Base-by-base conservation (phyloP, 2,797 vertebrate species). In the Remorina albescens region DNA sequence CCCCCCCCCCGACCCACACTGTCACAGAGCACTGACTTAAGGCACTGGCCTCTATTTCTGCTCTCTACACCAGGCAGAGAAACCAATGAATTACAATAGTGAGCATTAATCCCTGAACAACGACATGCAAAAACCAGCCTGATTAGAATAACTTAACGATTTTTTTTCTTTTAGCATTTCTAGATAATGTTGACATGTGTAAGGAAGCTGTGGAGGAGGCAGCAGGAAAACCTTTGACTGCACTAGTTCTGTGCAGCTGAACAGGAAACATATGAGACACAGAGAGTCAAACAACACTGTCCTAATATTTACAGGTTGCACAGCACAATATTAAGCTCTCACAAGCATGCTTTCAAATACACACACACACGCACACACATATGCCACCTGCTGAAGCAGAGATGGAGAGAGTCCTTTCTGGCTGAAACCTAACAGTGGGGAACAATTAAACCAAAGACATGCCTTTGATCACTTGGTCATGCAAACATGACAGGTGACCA, bases 401-500 rank as follows among this genome's bases (percentile, higher is more conserved):
- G 95, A 96, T 96, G 95, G 96, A 96, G 93, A 96, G 94, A 90
- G 95, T 95, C 84, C 86, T 88, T 76, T 66, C 76, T 86, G 78
- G 83, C 71, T 90, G 94, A 96, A 96, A 94, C 94, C 94, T 95
- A 96, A 92, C 96, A 96, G 95, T 95, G 84, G 96, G 96, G 95
- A 95, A 96, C 96, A 96, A 96, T 95, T 94, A 96, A 94, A 96
- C 94, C 96, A 92, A 94, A 95, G 93, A 95, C 94, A 94, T 96
- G 91, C 92, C 95, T 97, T 97, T 96, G 96, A 97, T 97, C 95
- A 96, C 92, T 90, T 95, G 94, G 94, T 95, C 94, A 94, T 95
- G 94, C 92, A 92, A 96, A 95, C 94, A 96, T 95, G 95, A 96
- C 96, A 97, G 95, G 93, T 96, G 96, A 96, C 95, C 95, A 97